Conservation (phyloP, 1,140 invertebrate genomes). For the Eurosta solidaginis region DNA sequence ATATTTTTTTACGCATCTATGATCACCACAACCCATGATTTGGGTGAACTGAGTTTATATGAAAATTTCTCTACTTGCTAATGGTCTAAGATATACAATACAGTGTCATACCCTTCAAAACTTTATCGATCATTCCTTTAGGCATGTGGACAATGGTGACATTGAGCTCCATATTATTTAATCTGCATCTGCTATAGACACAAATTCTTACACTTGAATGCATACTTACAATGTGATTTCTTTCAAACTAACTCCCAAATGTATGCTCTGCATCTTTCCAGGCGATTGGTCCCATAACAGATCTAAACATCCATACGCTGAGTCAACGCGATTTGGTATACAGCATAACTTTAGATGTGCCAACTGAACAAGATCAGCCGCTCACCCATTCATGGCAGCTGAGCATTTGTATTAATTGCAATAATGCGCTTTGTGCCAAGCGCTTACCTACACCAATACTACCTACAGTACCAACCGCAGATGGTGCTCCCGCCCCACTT, state of each 20-base stretch:
- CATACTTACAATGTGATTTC: neutral
- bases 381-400: conserved; percentile 44
- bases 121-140: neutral
- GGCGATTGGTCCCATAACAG: conserved; percentile 50
- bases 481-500: neutral
- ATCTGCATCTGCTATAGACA: neutral
- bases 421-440: conserved; percentile 47
- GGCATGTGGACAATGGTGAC: neutral
- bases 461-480: neutral
- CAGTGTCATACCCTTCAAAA: neutral
- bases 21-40: no score
- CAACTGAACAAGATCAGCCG: neutral
- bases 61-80: neutral
- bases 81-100: neutral
- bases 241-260: neutral
- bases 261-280: conserved; percentile 33
- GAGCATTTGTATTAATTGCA: conserved; percentile 50
- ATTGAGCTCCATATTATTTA: neutral
- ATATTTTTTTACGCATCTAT: no score
- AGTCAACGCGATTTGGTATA: conserved; percentile 43
- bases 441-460: conserved; percentile 30
- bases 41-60: neutral
- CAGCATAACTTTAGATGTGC: conserved; percentile 41
- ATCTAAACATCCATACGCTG: conserved; percentile 44
- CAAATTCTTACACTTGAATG: neutral